Base-by-base conservation (phyloP, 2,888 invertebrate genomes). In the Clusia tigrina region DNA sequence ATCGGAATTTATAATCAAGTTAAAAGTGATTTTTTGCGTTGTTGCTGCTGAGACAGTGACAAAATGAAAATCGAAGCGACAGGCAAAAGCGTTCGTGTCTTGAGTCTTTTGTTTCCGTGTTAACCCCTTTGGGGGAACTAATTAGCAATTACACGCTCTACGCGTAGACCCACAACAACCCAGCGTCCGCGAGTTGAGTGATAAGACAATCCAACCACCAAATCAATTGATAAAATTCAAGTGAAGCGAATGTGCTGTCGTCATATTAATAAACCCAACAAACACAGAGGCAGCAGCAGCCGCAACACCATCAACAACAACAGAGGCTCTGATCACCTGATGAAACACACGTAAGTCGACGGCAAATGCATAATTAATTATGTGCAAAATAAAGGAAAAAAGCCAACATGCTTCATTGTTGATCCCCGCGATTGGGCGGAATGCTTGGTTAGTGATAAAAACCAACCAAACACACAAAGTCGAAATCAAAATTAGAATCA, bases 41-140 rank as follows among this genome's bases (percentile, higher is more conserved):
- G 32, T 32, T 32, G 6, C 6, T 32, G 32, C n/a, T n/a, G n/a
- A n/a, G n/a, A n/a, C n/a, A n/a, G n/a, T n/a, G n/a, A n/a, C 22
- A 26, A 53, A 60, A 18, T 54, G 52, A 54, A 20, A 42, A 25
- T 20, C 32, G 46, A 15, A 53, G 22, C 1, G 54, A 64, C 60
- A 65, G 15, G 46, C 32, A 60, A 15, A 60, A 20, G 63, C 64
- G 76, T 76, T 77, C 69, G 74, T 74, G 71, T 60, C 74, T 69
- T 70, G 62, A 74, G 73, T 76, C 76, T 70, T 76, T 76, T 67
- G 71, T 73, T 72, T 71, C 67, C 67, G 68, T 53, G 53, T 56
- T 54, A 26, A 38, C 32, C 32, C 32, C 32, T 6, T 32, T 9
- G 32, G 32, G 6, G 6, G 12, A 32, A 32, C 32, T 32, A 32